Base-by-base conservation (phyloP, 2,888 invertebrate species). In the Frankliniella fusca region DNA sequence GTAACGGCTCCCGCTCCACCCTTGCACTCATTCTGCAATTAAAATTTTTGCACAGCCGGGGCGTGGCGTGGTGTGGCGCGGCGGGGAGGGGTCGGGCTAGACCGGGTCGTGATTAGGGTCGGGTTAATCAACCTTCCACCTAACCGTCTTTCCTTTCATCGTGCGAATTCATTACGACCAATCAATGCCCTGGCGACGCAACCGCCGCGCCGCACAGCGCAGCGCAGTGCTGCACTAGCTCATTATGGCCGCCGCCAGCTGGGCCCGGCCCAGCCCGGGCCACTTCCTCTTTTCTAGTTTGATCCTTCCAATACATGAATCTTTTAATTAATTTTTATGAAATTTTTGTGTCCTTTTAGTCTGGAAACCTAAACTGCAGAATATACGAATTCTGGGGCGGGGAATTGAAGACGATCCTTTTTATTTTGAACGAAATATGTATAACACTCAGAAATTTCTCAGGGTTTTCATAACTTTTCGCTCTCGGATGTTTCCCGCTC, bases 11-110 rank as follows among this genome's bases (percentile, higher is more conserved):
- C 11, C 8, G 70, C 70, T 27, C 70, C 70, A 76, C 70, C 70
- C 70, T 76, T 76, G 70, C 70, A 76, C 70, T 76, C 70, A 76
- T 76, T 76, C 70, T 76, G 70, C 70, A 76, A 76, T 76, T 76
- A 76, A 76, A 76, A 76, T 76, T 76, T 76, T 76, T 23, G 70
- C 70, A 76, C 70, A 76, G 27, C 7, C 61, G 61, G 61, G 20
- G 61, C 20, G 20, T 61, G 61, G 61, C 54, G 38, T 5, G 38
- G 38, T 38, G 38, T 5, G 70, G 23, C 70, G 70, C 11, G 70
- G 27, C 27, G 38, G 38, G n/a, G n/a, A n/a, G n/a, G 70, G 27
- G 70, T 12, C 9, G 70, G 27, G 23, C 70, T 76, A 76, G 70
- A 15, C 54, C 54, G 38, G 38, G 38, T 38, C 38, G 38, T 38